phyloP scores from a whole-genome alignment of 2,888 invertebrate species.

The Trachelus tabidus region DNA sequence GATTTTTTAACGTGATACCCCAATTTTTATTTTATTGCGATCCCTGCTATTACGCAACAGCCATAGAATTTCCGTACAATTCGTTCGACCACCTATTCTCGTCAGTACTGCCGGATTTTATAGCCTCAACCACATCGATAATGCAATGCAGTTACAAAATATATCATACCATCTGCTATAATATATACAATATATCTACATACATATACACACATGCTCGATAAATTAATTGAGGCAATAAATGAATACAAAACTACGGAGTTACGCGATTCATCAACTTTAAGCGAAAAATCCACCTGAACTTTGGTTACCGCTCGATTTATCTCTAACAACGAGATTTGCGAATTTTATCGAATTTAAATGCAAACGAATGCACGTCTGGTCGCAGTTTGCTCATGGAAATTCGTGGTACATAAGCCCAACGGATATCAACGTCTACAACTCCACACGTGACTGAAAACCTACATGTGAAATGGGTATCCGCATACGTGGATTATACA shows the following conservation, averaged over 20 bases:
- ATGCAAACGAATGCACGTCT: conserved; percentile 2
- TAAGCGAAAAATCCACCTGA: neutral
- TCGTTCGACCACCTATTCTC: neutral
- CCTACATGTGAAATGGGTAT: neutral
- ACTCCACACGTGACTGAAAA: neutral
- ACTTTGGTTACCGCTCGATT: neutral
- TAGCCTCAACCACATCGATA: neutral
- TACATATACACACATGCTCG: neutral
- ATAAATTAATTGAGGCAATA: neutral
- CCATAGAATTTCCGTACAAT: neutral
- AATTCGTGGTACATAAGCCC: neutral
- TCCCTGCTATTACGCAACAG: neutral
- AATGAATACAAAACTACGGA: neutral
- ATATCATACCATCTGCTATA: neutral
- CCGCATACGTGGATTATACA: neutral
- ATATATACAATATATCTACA: neutral
- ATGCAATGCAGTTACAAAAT: neutral
- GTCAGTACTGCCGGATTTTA: neutral
- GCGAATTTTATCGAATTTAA: neutral
- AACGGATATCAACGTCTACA: neutral
- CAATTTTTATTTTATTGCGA: neutral
- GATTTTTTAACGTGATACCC: neutral
- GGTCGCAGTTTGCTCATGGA: conserved; percentile 2
- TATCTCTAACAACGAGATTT: neutral
- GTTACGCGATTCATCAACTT: neutral